Conservation (phyloP, 2,113 vertebrate species). For the Myanophis thanlyinensis region DNA sequence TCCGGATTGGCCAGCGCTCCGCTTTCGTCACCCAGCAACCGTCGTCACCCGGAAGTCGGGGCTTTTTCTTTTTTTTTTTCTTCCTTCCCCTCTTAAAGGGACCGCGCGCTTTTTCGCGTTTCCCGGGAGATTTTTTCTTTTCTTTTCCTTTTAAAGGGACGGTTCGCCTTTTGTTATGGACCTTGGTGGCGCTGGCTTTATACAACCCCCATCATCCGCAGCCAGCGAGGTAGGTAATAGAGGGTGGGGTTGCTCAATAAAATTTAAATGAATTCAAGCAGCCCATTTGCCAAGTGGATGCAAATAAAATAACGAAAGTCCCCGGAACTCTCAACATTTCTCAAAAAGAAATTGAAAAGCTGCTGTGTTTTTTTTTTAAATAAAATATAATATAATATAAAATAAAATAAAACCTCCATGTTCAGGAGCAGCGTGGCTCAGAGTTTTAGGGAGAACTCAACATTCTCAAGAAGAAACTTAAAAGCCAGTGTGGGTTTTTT, state of each 20-base stretch:
- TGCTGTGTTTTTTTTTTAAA: too few relatives aligned
- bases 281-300: too few relatives aligned
- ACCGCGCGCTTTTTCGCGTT: too few relatives aligned
- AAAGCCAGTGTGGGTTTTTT: too few relatives aligned
- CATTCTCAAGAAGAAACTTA: too few relatives aligned
- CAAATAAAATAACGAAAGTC: too few relatives aligned
- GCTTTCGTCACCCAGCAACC: not conserved
- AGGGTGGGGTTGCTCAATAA: too few relatives aligned
- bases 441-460: not conserved
- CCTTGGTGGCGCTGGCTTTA: not conserved
- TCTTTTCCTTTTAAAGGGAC: too few relatives aligned
- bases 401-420: not conserved
- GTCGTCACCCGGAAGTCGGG: not conserved
- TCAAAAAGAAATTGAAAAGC: not conserved
- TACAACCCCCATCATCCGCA: not conserved
- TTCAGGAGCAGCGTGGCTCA: not conserved
- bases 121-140: too few relatives aligned
- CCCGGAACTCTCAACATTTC: not conserved
- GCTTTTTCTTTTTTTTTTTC: too few relatives aligned
- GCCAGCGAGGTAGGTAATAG: not conserved
- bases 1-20: not conserved
- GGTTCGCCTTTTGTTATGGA: too few relatives aligned
- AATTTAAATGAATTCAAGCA: too few relatives aligned
- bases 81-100: constrained; percentile 1
- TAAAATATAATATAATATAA: not conserved